Base-by-base conservation (phyloP, 2,113 vertebrate species). In the Edolisoma coerulescens region DNA sequence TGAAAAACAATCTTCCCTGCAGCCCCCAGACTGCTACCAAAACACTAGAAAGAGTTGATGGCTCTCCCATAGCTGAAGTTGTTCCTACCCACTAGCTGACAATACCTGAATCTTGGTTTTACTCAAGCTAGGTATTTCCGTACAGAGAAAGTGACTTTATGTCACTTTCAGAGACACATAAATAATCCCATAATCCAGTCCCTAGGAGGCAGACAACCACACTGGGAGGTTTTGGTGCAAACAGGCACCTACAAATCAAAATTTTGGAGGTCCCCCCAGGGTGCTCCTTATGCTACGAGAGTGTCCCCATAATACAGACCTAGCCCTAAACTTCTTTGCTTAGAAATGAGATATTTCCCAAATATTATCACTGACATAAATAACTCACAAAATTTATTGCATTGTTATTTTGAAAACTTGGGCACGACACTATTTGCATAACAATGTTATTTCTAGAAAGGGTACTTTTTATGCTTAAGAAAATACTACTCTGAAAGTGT, bases 251-350 rank as follows among this genome's bases (percentile, higher is more conserved):
- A 33, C 7, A 42, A 68, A 57, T 26, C 23, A 70, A 79, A 71
- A 59, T 35, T 70, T 10, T 68, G 5, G 9, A 3, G 14, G 35
- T 78, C 5, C 1, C 19, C 16, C 10, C 27, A 71, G 24, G 12
- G 9, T 35, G 3, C 0, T 5, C 3, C 9, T 7, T 45, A 4
- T 39, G 33, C 17, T 67, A 19, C 0, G 0, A 10, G 6, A 8
- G 6, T 30, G 18, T 35, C 20, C 7, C 7, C 45, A 22, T 41
- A 21, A 4, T 53, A 47, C 7, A 47, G 30, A 63, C 27, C 5
- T 47, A 70, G 5, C 8, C 13, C 33, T 75, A 59, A 87, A 57
- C 0, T 5, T 50, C 5, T 50, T 59, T 77, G 12, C 3, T 84
- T 37, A 91, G 32, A 79, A 68, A 37, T 39, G 1, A 68, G 19